A percentile compares a stretch with the other conserved stretches of the same genome.
These are phyloP conservation scores for Pristionchus fissidentatus DNA, from an alignment of 2,888 invertebrate genomes.

Conservation along the genomic window DNA sequence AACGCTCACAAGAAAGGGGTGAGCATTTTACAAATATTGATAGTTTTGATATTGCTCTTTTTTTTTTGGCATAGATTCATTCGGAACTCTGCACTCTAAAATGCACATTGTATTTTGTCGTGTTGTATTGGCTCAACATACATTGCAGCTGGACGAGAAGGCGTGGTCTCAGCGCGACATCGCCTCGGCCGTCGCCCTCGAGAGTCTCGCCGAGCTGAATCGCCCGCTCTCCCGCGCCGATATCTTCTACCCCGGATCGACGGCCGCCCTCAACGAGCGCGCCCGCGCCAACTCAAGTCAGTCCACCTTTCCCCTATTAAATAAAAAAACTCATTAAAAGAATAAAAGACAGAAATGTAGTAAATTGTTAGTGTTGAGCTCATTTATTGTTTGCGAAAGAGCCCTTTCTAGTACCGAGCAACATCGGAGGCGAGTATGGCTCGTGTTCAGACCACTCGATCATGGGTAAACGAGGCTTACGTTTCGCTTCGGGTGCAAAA, in stretches of 20 bases:
- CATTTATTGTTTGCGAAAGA: too few relatives aligned
- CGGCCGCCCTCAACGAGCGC: slow-evolving; percentile 78
- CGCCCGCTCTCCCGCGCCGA: slow-evolving; percentile 89
- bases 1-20: slow-evolving; percentile 54
- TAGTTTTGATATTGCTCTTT: not conserved
- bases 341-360: not conserved
- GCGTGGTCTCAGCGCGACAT: slow-evolving; percentile 63
- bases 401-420: too few relatives aligned
- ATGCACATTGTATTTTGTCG: too few relatives aligned
- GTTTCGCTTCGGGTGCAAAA: too few relatives aligned
- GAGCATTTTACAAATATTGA: not conserved
- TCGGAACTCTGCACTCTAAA: too few relatives aligned
- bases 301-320: not conserved
- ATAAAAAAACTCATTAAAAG: not conserved
- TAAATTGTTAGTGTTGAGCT: too few relatives aligned
- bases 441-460: too few relatives aligned
- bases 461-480: too few relatives aligned
- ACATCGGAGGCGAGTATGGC: too few relatives aligned
- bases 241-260: slow-evolving; percentile 89
- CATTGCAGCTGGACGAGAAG: slow-evolving; percentile 33
- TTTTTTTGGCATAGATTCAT: too few relatives aligned
- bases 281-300: slow-evolving; percentile 56
- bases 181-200: slow-evolving; percentile 65
- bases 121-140: too few relatives aligned
- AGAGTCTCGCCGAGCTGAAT: slow-evolving; percentile 70